These are phyloP conservation scores for Melanotaenia nigrans DNA, from an alignment of 2,797 vertebrate genomes.

Conservation along the genomic window DNA sequence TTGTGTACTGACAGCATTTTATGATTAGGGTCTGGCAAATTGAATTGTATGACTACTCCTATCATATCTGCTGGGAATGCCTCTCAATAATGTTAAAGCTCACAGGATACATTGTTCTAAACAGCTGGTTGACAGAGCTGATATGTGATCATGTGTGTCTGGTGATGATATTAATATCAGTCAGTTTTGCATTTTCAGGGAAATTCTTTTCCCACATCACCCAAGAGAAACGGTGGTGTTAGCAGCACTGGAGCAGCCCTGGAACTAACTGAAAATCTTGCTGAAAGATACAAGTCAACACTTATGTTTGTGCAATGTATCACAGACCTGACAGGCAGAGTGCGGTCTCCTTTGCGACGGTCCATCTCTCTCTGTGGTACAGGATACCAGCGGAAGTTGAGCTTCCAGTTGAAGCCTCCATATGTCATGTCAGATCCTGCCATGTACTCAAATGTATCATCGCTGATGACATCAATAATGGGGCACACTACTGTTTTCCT, in stretches of 20 bases:
- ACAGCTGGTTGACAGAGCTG: constrained; percentile 16
- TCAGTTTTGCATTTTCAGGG: constrained; percentile 11
- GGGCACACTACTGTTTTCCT: constrained; percentile 81
- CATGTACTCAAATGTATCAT: constrained; percentile 99
- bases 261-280: constrained; percentile 2
- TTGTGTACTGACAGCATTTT: constrained; percentile 22
- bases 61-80: constrained; percentile 24
- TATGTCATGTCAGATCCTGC: constrained; percentile 99
- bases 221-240: constrained; percentile 5
- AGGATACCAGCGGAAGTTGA: constrained; percentile 98
- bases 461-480: constrained; percentile 89
- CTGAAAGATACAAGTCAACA: neutral
- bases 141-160: constrained; percentile 8
- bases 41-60: constrained; percentile 21
- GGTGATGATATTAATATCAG: constrained; percentile 9
- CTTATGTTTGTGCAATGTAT: neutral
- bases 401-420: constrained; percentile 98
- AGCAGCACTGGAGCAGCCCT: constrained; percentile 12
- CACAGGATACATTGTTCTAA: constrained; percentile 12
- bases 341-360: constrained; percentile 95
- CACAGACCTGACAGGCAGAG: constrained; percentile 89
- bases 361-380: constrained; percentile 99
- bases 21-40: constrained; percentile 27
- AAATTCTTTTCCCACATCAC: constrained; percentile 27
- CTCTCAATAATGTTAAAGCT: constrained; percentile 11